A percentile compares a stretch with the other conserved stretches of the same genome.
These are phyloP conservation scores for Urophycis tenuis DNA, from an alignment of 2,797 vertebrate species.

Conservation along the genomic window DNA sequence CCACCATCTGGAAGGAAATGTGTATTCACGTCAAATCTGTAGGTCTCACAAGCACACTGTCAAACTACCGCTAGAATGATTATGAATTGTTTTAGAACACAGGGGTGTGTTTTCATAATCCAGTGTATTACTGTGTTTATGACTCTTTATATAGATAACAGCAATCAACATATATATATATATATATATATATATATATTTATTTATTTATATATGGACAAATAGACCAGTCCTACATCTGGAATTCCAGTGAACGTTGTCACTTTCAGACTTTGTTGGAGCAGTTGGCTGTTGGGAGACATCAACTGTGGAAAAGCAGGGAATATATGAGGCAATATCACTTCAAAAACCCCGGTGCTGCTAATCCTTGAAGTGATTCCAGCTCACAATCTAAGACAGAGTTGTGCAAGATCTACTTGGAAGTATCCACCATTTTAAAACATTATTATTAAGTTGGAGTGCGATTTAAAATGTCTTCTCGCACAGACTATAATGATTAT, in stretches of 20 bases:
- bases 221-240: constrained; percentile 36
- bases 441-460: neutral
- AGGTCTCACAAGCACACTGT: neutral
- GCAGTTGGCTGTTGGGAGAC: constrained; percentile 17
- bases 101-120: neutral
- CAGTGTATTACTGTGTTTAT: neutral
- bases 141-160: neutral
- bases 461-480: neutral
- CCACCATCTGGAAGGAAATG: neutral
- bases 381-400: neutral
- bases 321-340: neutral
- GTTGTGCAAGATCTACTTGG: neutral
- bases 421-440: neutral
- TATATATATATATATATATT: no score
- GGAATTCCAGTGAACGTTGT: constrained; percentile 43
- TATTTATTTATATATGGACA: neutral
- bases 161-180: no score
- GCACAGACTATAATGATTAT: neutral
- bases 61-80: neutral
- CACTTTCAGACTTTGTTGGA: constrained; percentile 30
- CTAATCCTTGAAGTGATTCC: neutral
- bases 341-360: neutral
- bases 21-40: neutral
- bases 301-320: constrained; percentile 21
- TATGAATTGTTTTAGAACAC: neutral